A percentile compares a stretch with the other conserved stretches of the same genome.
phyloP scores from a whole-genome alignment of 2,797 vertebrate genomes.

The Chiloscyllium punctatum region DNA sequence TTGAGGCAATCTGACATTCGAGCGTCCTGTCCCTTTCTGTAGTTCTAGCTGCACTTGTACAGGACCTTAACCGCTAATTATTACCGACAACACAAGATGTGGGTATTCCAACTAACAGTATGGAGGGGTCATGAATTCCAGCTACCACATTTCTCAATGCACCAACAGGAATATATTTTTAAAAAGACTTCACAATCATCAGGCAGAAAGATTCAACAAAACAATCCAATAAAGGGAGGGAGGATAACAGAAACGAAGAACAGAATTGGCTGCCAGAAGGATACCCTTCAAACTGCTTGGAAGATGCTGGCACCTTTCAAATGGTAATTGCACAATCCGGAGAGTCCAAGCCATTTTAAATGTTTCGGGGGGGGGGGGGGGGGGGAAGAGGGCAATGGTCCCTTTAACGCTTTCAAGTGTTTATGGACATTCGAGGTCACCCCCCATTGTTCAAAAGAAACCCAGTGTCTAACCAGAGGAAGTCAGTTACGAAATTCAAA shows the following conservation, averaged over 20 bases:
- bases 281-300: background rate
- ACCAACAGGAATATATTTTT: background rate
- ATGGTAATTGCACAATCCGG: background rate
- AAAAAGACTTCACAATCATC: background rate
- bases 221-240: background rate
- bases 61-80: background rate
- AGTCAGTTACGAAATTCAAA: background rate
- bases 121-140: background rate
- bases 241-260: no score
- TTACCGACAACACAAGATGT: background rate
- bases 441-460: background rate
- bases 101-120: background rate
- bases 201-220: background rate
- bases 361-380: background rate
- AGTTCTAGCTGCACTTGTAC: background rate
- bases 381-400: no score
- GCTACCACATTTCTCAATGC: background rate
- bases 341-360: background rate
- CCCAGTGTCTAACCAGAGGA: background rate
- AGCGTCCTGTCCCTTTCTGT: background rate
- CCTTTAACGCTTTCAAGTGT: background rate
- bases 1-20: background rate
- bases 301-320: background rate
- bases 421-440: background rate
- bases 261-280: background rate